Evolutionary conservation across 2,888 invertebrate species (phyloP).

Genomic region (Penaeus monodon): DNA sequence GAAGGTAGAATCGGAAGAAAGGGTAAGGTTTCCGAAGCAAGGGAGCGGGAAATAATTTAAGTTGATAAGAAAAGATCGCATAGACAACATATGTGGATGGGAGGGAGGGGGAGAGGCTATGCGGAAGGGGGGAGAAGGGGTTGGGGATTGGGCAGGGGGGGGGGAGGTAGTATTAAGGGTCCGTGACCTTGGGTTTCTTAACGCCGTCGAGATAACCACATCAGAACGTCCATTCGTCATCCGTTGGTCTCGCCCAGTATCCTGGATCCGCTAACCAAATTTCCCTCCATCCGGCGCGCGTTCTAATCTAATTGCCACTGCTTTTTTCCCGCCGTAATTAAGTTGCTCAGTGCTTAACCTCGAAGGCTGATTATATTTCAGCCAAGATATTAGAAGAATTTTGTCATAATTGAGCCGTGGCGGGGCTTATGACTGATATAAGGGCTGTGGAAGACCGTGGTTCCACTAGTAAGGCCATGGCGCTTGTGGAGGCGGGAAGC

Average conservation of each 20-base stretch:
- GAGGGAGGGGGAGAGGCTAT: no score
- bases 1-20: no score
- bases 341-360: constrained; percentile 65
- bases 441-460: constrained; percentile 58
- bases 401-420: constrained; percentile 65
- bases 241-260: constrained; percentile 44
- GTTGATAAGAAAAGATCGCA: no score
- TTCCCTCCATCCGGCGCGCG: constrained; percentile 52
- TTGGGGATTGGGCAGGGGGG: no score
- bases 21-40: no score
- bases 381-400: constrained; percentile 64
- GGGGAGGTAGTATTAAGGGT: neutral
- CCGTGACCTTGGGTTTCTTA: constrained; percentile 13
- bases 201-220: constrained; percentile 37
- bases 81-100: no score
- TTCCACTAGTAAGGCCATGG: constrained; percentile 47
- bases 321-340: constrained; percentile 64
- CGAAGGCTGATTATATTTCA: constrained; percentile 65
- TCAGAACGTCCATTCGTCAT: constrained; percentile 56
- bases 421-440: constrained; percentile 64
- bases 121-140: no score
- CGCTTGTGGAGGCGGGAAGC: constrained; percentile 48
- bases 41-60: no score
- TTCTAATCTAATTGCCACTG: constrained; percentile 62
- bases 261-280: constrained; percentile 64